Evolutionary conservation across 2,797 vertebrate species (phyloP).

Genomic region (Staurois parvus): DNA sequence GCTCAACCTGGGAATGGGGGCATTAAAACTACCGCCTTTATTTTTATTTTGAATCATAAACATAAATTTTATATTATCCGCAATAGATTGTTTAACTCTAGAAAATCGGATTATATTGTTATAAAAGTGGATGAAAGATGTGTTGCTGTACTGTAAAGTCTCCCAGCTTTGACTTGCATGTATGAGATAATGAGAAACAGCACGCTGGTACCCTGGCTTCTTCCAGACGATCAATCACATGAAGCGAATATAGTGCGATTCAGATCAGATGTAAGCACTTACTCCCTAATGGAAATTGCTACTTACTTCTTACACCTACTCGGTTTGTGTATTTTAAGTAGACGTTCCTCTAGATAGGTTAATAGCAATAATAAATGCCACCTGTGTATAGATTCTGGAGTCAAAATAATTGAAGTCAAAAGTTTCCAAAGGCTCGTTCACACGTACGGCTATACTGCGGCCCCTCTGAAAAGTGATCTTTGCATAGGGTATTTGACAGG

Average conservation of each 20-base stretch:
- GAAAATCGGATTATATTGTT: slow-evolving; percentile 59
- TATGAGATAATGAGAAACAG: slow-evolving; percentile 67
- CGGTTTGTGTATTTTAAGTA: slow-evolving; percentile 27
- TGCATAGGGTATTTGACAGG: too few relatives aligned
- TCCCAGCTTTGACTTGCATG: slow-evolving; percentile 48
- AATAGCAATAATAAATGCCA: slow-evolving; percentile 17
- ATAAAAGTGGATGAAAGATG: slow-evolving; percentile 65
- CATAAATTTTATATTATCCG: slow-evolving; percentile 47
- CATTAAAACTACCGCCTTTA: slow-evolving; percentile 19
- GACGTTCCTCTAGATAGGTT: slow-evolving; percentile 7
- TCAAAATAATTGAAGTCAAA: background rate
- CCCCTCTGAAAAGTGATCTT: too few relatives aligned
- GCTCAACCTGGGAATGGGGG: slow-evolving; percentile 39
- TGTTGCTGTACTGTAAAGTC: slow-evolving; percentile 63
- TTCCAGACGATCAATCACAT: slow-evolving; percentile 61
- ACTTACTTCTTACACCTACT: slow-evolving; percentile 51
- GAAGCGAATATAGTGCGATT: slow-evolving; percentile 60
- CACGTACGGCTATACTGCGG: too few relatives aligned
- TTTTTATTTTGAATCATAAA: slow-evolving; percentile 53
- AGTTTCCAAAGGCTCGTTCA: background rate
- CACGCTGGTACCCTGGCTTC: slow-evolving; percentile 59
- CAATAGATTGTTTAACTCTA: slow-evolving; percentile 61
- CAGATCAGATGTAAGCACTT: slow-evolving; percentile 65
- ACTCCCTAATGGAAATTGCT: slow-evolving; percentile 63
- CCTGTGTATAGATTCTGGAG: background rate